Percentiles rank a stretch among this genome's conserved stretches.
These are phyloP conservation scores for Pelmatolapia mariae DNA, from an alignment of 2,113 vertebrate species.

Conservation along the genomic window DNA sequence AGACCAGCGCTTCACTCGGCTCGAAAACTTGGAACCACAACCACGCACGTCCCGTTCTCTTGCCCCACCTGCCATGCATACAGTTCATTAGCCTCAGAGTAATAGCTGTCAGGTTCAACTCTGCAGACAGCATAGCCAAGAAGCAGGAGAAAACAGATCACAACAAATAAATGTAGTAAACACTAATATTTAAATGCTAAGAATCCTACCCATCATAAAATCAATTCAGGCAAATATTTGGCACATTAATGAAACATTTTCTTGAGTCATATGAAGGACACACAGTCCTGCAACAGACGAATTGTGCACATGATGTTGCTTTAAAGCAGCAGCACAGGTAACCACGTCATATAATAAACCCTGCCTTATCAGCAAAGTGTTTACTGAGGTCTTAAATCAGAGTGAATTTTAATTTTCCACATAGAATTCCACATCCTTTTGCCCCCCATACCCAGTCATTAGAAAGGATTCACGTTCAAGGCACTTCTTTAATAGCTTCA, in stretches of 20 bases:
- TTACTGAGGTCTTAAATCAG: background rate
- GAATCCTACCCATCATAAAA: background rate
- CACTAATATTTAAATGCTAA: background rate
- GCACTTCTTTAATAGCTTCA: background rate
- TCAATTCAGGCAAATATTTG: background rate
- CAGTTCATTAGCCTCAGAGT: background rate
- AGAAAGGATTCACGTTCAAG: background rate
- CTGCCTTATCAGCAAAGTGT: background rate
- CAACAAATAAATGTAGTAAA: background rate
- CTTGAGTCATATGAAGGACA: background rate
- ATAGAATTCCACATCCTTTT: background rate
- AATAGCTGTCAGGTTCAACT: background rate
- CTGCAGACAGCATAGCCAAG: background rate
- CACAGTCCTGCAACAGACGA: background rate
- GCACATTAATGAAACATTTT: background rate
- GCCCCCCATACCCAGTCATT: background rate
- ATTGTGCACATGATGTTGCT: background rate
- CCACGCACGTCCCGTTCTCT: background rate
- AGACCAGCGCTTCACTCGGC: constrained; percentile 32
- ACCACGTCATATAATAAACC: background rate
- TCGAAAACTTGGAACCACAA: constrained; percentile 5
- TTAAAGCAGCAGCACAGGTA: background rate
- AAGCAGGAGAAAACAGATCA: background rate
- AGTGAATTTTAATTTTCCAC: background rate
- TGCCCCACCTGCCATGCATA: constrained; percentile 12